Base-by-base conservation (phyloP, 1,140 invertebrate genomes). In the Acromyrmex echinatior region DNA sequence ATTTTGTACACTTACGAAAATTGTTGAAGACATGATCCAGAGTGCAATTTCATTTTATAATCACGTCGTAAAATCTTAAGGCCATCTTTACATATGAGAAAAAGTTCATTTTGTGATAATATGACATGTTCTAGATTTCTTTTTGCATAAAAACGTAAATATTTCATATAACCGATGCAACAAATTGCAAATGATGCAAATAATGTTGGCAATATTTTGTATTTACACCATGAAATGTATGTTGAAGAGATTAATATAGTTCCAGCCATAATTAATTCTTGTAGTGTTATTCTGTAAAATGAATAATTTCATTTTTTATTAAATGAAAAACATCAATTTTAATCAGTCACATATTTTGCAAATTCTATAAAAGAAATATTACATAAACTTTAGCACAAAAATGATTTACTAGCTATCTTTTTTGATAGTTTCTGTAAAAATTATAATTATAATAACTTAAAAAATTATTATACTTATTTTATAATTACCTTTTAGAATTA, bases 21-120 rank as follows among this genome's bases (percentile, higher is more conserved):
- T 88, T 92, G 89, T 51, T 91, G 89, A 77, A 65, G 58, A 58
- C 21, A n/a, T 63, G 91, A 89, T 16, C 79, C 88, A 70, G n/a
- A 58, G 88, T 68, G 70, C 2, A 89, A 74, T 86, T 91, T 94
- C 1, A 93, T 90, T 53, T 82, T 87, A 62, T 91, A 93, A 63
- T 89, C 86, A 73, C 91, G 90, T 62, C 85, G 93, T 60, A 95
- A 89, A 76, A 95, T 94, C 78, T 92, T 94, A 16, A 95, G 86
- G 73, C 91, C 77, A 21, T 93, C 93, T 76, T 93, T 95, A 62
- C 92, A 87, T 10, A 92, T 87, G 14, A 78, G 49, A 77, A 94
- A 91, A 5, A 94, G 86, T 62, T 92, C 86, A 90, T 93, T 95
- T 92, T 95, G 93, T 28, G 92, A 82, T 0, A 28, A 82, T 35